Percentiles rank a stretch among this genome's conserved stretches.
These are phyloP conservation scores for Cryptoprocta ferox DNA, from an alignment of 2,797 vertebrate species.

Conservation along the genomic window DNA sequence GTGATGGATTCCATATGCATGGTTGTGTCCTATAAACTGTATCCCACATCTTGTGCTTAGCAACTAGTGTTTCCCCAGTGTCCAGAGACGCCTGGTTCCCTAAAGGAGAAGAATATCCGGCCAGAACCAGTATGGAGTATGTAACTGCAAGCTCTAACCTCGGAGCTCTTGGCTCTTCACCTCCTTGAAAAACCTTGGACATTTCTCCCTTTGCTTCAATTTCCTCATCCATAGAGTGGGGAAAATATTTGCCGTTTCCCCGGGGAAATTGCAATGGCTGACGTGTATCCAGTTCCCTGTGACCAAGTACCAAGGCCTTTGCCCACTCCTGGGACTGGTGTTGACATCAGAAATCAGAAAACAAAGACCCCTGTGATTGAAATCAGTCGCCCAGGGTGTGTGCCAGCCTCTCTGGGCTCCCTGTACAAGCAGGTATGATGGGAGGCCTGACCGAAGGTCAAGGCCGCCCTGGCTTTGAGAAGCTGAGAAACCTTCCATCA, in stretches of 20 bases:
- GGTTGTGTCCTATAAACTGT: constrained; percentile 27
- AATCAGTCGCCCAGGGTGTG: background rate
- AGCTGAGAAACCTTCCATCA: background rate
- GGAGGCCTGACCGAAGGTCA: background rate
- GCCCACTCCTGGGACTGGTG: constrained; percentile 68
- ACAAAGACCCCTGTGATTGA: constrained; percentile 11
- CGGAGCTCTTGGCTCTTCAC: constrained; percentile 71
- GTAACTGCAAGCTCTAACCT: constrained; percentile 46
- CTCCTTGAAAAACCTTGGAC: constrained; percentile 58
- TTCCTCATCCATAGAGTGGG: constrained; percentile 68
- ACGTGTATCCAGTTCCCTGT: constrained; percentile 64
- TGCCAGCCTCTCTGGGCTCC: background rate
- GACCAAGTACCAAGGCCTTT: constrained; percentile 66
- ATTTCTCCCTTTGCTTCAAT: constrained; percentile 76
- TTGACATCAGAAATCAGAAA: constrained; percentile 62
- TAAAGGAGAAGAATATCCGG: constrained; percentile 31
- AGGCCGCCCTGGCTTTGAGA: background rate
- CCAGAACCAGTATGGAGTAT: constrained; percentile 13
- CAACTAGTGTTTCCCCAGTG: constrained; percentile 58
- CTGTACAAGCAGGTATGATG: background rate
- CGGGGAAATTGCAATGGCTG: constrained; percentile 71
- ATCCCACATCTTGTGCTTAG: constrained; percentile 67
- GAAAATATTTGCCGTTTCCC: constrained; percentile 79
- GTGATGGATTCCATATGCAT: constrained; percentile 75
- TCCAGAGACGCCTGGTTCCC: constrained; percentile 43